Evolutionary conservation across 1,140 invertebrate species (phyloP).

Genomic region (Brachionus manjavacas): DNA sequence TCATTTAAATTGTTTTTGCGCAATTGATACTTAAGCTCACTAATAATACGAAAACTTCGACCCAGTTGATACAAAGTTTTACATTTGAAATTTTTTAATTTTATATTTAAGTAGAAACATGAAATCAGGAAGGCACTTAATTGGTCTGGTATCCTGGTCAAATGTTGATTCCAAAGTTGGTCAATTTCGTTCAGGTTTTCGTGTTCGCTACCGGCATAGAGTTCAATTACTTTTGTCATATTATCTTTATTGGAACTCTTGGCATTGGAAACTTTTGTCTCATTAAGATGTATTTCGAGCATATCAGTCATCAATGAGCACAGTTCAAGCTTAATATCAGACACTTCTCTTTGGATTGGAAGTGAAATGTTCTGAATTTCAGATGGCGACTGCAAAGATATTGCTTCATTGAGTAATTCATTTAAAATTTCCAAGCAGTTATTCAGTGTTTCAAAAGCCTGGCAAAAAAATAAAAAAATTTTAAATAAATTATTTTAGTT

Average conservation of each 20-base stretch:
- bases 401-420: neutral
- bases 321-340: constrained; percentile 6
- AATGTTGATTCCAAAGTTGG: neutral
- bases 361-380: constrained; percentile 10
- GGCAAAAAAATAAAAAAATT: neutral
- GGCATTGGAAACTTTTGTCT: neutral
- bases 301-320: neutral
- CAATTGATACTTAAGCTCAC: neutral
- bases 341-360: neutral
- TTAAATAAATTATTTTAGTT: neutral
- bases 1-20: neutral
- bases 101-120: neutral
- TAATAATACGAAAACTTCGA: neutral
- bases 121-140: neutral
- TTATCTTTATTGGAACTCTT: constrained; percentile 5
- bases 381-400: neutral
- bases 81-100: neutral
- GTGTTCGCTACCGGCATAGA: neutral
- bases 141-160: neutral
- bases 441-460: neutral
- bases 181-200: neutral
- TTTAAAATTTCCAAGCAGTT: constrained; percentile 12
- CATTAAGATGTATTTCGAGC: neutral
- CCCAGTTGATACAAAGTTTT: neutral
- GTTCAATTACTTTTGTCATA: constrained; percentile 9